Evolutionary conservation across 92 coral and sea anemone genomes (phyloP), one percentile per base, ranked within the genome.

Genomic region (Chrysogorgia sp.): DNA sequence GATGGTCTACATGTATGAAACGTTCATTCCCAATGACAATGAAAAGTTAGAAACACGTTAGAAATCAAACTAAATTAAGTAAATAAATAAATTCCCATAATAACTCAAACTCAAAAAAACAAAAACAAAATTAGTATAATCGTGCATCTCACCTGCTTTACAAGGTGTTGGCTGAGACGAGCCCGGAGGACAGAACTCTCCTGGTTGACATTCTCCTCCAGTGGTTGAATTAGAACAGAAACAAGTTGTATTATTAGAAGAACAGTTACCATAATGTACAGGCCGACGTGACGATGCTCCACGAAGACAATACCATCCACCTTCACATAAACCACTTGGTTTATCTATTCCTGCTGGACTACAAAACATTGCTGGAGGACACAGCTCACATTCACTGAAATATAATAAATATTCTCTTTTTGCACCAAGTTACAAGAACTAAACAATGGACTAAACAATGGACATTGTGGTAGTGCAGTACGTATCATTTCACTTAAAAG

Each of bases 221-320:
- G 99, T 96, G 21, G 99, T 89, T 3, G 93, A 86, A 62, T 91
- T 96, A 19, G 97, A 89, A 61, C 99, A 96, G 88, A 86, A 89
- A 74, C 99, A 96, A 41, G 87, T 83, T 2, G 89, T 64, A 23
- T 77, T 70, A 81, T 87, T 91, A 28, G 93, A 70, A 24, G 63
- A 49, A 69, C 92, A 86, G n/a, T 83, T 83, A 49, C 97, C 97
- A 20, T 77, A 57, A 62, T 96, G 92, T 28, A 77, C 77, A 15
- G 99, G 99, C 31, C 83, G 87, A 40, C 71, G 67, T 29, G 99
- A 87, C 90, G 86, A 85, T 9, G 99, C 90, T 34, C 92, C 99
- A 21, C 89, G 91, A 60, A 89, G 79, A 34, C 99, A 96, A 77
- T 87, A 91, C 88, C 90, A 96, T 22, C 99, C 99, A 10, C 91